Base-by-base conservation (phyloP, 2,888 invertebrate genomes). In the Ectemnius continuus region DNA sequence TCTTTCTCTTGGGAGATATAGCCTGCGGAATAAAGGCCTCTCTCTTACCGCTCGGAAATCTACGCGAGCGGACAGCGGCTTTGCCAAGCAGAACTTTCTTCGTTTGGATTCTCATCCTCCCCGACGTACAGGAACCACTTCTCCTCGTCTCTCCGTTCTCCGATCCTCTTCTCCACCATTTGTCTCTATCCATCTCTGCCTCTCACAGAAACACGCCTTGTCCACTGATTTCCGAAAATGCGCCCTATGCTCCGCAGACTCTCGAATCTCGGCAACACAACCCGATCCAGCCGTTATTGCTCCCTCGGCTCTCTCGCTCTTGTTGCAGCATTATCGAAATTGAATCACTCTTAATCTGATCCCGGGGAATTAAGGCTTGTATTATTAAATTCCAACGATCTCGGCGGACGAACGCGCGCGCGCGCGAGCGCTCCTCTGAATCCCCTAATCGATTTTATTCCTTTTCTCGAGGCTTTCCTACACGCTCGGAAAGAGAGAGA, bases 321-420 rank as follows among this genome's bases (percentile, higher is more conserved):
- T 16, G 52, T 52, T 52, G 14, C 52, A 16, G 52, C 52, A 52
- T 52, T 52, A 52, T 52, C 52, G 52, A 16, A 52, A 52, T 52
- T 52, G 52, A 52, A 52, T 52, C 52, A 16, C 52, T 52, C 52
- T 52, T 52, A 52, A 52, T 52, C 52, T 52, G 52, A 52, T 52
- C 52, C 52, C 14, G 1, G 52, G 6, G 52, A 52, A 52, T 52
- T 52, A 52, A 52, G 52, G 52, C 36, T 52, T 52, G 52, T 52
- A 52, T 52, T 52, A 52, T 52, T 52, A 52, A 52, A 52, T 52
- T 52, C 52, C 52, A 16, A 2, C 52, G n/a, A 52, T 52, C 52
- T 52, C 52, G 16, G 16, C 52, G 52, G 52, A 13, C 14, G 52
- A 52, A 36, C 36, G 36, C 36, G 36, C 36, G 36, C 5, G 5